phyloP scores from a whole-genome alignment of 1,140 invertebrate species.

The Lasioglossum baleicum region DNA sequence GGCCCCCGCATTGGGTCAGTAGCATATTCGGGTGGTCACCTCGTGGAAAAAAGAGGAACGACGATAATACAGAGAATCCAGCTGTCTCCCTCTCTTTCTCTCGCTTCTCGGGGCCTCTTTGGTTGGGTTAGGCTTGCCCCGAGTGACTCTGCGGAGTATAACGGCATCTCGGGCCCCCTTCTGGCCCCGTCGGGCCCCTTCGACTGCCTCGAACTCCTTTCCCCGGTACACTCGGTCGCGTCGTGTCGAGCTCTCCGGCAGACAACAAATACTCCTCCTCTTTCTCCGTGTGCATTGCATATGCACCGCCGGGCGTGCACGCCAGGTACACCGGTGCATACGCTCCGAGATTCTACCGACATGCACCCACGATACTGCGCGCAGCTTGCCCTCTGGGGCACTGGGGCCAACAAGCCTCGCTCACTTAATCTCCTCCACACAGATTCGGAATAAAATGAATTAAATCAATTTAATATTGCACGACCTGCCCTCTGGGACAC shows the following conservation, averaged over 20 bases:
- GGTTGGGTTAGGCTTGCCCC: constrained; percentile 57
- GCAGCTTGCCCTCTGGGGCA: too few species aligned
- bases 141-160: constrained; percentile 60
- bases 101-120: constrained; percentile 24
- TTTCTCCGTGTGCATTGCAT: neutral
- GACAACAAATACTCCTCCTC: neutral
- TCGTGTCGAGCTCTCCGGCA: constrained; percentile 39
- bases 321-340: too few species aligned
- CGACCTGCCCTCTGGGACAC: too few species aligned
- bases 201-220: constrained; percentile 26
- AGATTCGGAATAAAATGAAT: too few species aligned
- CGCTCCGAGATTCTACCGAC: too few species aligned
- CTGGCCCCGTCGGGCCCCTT: neutral
- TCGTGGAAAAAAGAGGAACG: constrained; percentile 11
- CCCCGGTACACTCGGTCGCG: constrained; percentile 35
- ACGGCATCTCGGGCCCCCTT: constrained; percentile 56
- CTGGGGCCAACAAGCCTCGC: too few species aligned
- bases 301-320: neutral
- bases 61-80: constrained; percentile 40
- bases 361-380: too few species aligned
- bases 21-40: constrained; percentile 46
- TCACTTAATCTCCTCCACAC: too few species aligned
- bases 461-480: too few species aligned
- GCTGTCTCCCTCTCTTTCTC: neutral
- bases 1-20: constrained; percentile 56